Evolutionary conservation across 2,888 invertebrate species (phyloP), one percentile per base, ranked within the genome.

Genomic region (Lepeophtheirus nordmannii): DNA sequence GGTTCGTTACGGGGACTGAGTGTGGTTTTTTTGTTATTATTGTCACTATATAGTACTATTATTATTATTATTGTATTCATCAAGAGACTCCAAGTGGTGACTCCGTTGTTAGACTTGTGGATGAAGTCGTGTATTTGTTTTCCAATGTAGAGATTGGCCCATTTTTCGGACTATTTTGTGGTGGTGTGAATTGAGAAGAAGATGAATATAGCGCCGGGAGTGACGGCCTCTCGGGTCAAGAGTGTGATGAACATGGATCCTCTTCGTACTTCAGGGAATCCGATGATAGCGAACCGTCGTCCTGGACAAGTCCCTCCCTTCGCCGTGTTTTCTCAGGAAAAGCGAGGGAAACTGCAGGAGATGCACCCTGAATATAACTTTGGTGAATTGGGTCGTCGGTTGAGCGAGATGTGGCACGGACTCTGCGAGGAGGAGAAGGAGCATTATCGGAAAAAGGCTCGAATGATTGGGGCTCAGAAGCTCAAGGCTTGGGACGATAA

Each of bases 301-400:
- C 63, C 63, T 17, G 63, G 63, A 12, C 20, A n/a, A 12, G 17
- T 63, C 14, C 63, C 63, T 38, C 63, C 63, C 20, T 63, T 63
- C 46, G 63, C 63, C 30, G 30, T 63, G 20, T 63, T 63, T 46
- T 17, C 20, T 2, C 56, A 63, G 53, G 63, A 63, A 8, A 17
- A 53, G 20, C 41, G 63, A 14, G 23, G 22, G 11, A n/a, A 53
- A 20, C n/a, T 63, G 12, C 63, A 37, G 9, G 17, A 41, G 11
- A 11, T 14, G 11, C 17, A 63, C 12, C 53, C 63, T 2, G 53
- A 63, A 12, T 20, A 38, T n/a, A 17, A 17, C n/a, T 63, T 57
- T 53, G 63, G 41, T 1, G 63, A 63, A 7, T 14, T 41, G n/a
- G 53, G 53, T 23, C 41, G 63, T 17, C 41, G 41, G 3, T 11